These are phyloP conservation scores for Prosopocoilus inquinatus DNA, from an alignment of 2,888 invertebrate genomes.

Conservation along the genomic window DNA sequence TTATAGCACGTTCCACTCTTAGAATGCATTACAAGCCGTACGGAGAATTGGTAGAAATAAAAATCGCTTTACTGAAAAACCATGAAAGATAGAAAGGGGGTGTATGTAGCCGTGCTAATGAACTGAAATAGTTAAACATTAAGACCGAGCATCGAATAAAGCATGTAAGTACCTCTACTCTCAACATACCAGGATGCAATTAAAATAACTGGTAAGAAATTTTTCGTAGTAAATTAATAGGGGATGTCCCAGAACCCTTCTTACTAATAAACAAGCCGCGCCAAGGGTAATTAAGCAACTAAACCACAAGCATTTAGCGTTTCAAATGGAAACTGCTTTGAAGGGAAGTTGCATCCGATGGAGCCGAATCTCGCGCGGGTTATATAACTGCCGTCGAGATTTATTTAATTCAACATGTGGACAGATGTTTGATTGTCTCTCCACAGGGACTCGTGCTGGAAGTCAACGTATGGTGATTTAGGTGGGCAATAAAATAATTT, in stretches of 20 bases:
- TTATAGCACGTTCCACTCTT: too few relatives aligned
- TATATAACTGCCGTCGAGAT: constrained; percentile 2
- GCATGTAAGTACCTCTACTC: too few relatives aligned
- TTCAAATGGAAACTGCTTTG: neutral
- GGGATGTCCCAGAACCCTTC: neutral
- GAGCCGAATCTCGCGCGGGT: neutral
- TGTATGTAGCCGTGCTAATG: too few relatives aligned
- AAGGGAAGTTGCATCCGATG: constrained; percentile 3
- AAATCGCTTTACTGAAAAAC: too few relatives aligned
- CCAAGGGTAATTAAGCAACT: constrained; percentile 1
- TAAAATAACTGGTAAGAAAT: too few relatives aligned
- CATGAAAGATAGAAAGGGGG: too few relatives aligned
- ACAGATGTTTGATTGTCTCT: constrained; percentile 15
- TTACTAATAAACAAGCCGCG: constrained; percentile 3
- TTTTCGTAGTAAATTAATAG: too few relatives aligned
- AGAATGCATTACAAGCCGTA: too few relatives aligned
- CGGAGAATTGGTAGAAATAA: too few relatives aligned
- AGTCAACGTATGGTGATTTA: constrained; percentile 2
- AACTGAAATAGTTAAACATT: too few relatives aligned
- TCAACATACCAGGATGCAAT: too few relatives aligned
- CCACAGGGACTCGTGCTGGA: constrained; percentile 11
- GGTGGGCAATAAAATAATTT: neutral
- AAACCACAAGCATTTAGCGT: constrained; percentile 7
- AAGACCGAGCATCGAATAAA: too few relatives aligned
- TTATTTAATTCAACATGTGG: constrained; percentile 6